phyloP scores from a whole-genome alignment of 2,797 vertebrate species.

The Cirrhinus mrigala region DNA sequence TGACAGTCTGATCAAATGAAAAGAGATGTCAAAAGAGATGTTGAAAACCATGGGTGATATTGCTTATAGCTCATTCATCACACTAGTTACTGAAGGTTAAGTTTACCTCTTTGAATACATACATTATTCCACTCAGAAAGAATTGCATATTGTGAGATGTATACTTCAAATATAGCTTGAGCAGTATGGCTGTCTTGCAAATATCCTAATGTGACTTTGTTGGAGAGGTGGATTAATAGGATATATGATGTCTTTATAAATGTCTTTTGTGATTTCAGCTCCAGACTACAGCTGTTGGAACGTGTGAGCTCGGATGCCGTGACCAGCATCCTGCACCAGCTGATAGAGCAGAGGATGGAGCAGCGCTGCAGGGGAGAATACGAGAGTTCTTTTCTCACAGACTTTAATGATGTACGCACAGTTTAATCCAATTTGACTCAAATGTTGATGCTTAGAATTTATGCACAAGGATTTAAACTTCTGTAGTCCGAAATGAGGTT shows the following conservation, averaged over 20 bases:
- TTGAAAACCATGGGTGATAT: neutral
- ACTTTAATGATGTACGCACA: conserved; percentile 89
- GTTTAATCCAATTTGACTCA: neutral
- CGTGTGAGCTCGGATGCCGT: conserved; percentile 91
- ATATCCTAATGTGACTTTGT: neutral
- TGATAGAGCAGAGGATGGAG: conserved; percentile 95
- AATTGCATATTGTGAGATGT: neutral
- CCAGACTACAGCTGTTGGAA: conserved; percentile 89
- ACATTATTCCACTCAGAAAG: neutral
- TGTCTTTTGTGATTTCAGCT: conserved; percentile 71
- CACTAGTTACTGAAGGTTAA: neutral
- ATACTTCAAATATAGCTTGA: neutral
- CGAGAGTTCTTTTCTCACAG: conserved; percentile 89
- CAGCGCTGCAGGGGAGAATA: conserved; percentile 92
- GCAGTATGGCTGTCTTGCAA: neutral
- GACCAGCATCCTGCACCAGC: conserved; percentile 90
- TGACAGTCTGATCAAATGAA: neutral
- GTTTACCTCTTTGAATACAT: neutral
- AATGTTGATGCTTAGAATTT: neutral
- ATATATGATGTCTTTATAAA: neutral
- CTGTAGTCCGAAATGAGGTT: neutral
- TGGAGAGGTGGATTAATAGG: neutral
- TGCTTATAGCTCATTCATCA: neutral
- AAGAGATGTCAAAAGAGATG: no score
- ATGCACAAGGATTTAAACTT: neutral